phyloP scores from a whole-genome alignment of 1,140 invertebrate genomes.

The Neuroterus valhalla region DNA sequence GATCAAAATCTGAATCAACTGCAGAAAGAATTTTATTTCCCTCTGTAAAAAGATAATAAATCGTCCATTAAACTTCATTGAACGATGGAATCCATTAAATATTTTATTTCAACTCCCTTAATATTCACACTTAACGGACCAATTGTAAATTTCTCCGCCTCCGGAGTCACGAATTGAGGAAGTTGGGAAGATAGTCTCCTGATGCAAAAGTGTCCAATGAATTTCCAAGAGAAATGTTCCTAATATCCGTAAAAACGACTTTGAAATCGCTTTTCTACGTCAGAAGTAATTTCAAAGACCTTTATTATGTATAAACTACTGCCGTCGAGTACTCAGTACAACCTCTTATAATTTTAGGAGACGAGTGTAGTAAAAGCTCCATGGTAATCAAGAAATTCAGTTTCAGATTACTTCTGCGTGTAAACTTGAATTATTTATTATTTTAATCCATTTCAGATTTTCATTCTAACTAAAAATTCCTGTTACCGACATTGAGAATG shows the following conservation, averaged over 20 bases:
- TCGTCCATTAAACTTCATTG: neutral
- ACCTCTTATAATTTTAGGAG: constrained; percentile 10
- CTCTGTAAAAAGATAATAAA: neutral
- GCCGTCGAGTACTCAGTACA: neutral
- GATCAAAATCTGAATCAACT: no score
- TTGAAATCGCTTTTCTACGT: neutral
- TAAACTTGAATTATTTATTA: neutral
- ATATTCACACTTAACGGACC: neutral
- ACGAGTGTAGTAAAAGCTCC: neutral
- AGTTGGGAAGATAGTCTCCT: neutral
- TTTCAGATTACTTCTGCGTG: neutral
- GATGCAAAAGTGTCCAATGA: neutral
- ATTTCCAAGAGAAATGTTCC: neutral
- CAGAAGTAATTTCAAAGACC: neutral
- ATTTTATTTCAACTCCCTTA: neutral
- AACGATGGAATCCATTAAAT: neutral
- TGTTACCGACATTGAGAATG: no score
- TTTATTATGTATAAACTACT: neutral
- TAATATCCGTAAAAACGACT: constrained; percentile 3
- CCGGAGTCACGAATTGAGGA: neutral
- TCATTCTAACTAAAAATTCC: no score
- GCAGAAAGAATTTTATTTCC: neutral
- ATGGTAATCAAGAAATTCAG: constrained; percentile 9
- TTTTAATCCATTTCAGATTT: no score
- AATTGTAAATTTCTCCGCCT: neutral